Evolutionary conservation across 2,888 invertebrate species (phyloP), one percentile per base, ranked within the genome.

Genomic region (Idaea dimidiata): DNA sequence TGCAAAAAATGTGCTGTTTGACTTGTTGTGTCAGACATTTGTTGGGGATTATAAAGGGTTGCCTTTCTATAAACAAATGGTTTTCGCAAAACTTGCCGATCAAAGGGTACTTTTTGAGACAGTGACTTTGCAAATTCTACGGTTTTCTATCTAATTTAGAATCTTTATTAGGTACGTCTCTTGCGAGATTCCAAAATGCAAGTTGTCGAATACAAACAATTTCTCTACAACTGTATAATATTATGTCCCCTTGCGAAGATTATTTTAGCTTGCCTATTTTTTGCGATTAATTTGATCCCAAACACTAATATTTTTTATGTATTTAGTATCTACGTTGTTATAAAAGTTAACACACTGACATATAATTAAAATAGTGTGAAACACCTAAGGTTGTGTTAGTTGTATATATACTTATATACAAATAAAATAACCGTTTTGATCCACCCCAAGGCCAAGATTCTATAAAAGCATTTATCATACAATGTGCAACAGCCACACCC

Each of bases 11-110:
- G 69, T n/a, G n/a, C 60, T 68, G 66, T 66, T n/a, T 61, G 60
- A 56, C 66, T 58, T 24, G 68, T 71, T 75, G 73, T 75, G 70
- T 75, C 64, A 63, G 74, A 70, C 73, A 77, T 76, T 78, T 72
- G 79, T 70, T 63, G 72, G 71, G 77, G 80, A 79, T 79, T 78
- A 77, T 68, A 68, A 73, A 71, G 70, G 70, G 66, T 73, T 66
- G 66, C 64, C 61, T 66, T 69, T 43, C 43, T 43, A 1, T 64
- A 78, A 70, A 69, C 75, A 75, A 70, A 24, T 53, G 56, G 57
- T 31, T 53, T 77, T 73, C 70, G 59, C 54, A 64, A 76, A 72
- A 70, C 71, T 76, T 75, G 74, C 75, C 64, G 74, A 73, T 69
- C 59, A 65, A 68, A 70, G 70, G 74, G 76, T 74, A 70, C 66